Evolutionary conservation across 2,888 invertebrate species (phyloP), one percentile per base, ranked within the genome.

Genomic region (Gryllus longicercus): DNA sequence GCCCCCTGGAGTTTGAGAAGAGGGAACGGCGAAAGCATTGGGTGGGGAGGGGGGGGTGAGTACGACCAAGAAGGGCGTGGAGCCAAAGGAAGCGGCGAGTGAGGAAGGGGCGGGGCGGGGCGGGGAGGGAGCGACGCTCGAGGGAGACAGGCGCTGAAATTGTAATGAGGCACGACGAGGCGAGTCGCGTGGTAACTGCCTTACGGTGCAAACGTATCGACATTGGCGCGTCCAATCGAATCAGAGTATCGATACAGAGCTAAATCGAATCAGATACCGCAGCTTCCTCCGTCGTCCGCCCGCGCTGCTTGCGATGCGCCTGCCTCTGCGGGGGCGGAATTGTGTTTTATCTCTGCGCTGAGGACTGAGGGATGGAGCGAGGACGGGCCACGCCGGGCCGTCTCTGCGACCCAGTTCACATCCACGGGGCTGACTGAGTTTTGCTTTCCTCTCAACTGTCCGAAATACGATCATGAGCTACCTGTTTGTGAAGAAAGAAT

Each of bases 121-220:
- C 2, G 16, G n/a, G 63, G n/a, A 10, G 38, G 38, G 38, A 38
- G 38, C 38, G 38, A 38, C 38, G 38, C 38, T 38, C 38, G 16
- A 63, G 63, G 63, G 8, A 63, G 63, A 14, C 16, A 63, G 63
- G 38, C 38, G 8, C 38, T 38, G 38, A 38, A 63, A 63, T 16
- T 16, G 16, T 63, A 63, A 63, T 16, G 63, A 12, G 63, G n/a
- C 63, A 8, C 63, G 63, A 63, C 63, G 63, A 63, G n/a, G 63
- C 63, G 14, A 14, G 14, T 63, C 63, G 63, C 63, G n/a, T n/a
- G 12, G 63, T 63, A 63, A 63, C 63, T 63, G 63, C 63, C 63
- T 63, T 63, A 63, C 63, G 63, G n/a, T n/a, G 63, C 63, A 63
- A 63, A 63, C 63, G 63, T 63, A 63, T 63, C 63, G 63, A 63